Base-by-base conservation (phyloP, 2,888 invertebrate genomes). In the Slavum lentiscoides region DNA sequence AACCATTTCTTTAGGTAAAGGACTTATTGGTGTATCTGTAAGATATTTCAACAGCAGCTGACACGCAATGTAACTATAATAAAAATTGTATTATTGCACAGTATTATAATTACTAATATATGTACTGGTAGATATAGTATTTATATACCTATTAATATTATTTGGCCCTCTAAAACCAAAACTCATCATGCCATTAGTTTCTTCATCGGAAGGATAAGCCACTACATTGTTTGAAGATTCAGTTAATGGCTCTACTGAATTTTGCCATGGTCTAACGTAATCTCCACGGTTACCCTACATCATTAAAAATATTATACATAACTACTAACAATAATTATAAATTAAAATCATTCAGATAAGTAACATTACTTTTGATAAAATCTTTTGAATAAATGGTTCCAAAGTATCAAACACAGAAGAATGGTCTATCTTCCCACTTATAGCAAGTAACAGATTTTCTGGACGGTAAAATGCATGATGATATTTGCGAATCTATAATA, bases 381-480 rank as follows among this genome's bases (percentile, higher is more conserved):
- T 85, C 84, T 94, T 94, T 84, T 92, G 89, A 86, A 96, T 95
- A 0, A 95, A 88, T 6, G 90, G 89, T 75, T 90, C 88, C 81
- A 97, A 86, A 6, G 91, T 91, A 84, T 89, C 88, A 85, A 96
- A 94, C 4, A 96, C 91, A 85, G 93, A 91, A n/a, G 64, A 55
- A 72, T 80, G 80, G 19, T 72, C 17, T 30, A 80, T 23, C 30
- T 80, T 80, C 43, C 96, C 96, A 19, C 93, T 92, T 74, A 96
- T 91, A 76, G 96, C 92, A 5, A 96, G 88, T 82, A 93, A 92
- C 82, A 96, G 87, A 86, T 97, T 97, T 87, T 95, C 94, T 2
- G 96, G 92, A 37, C 95, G 89, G 87, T 97, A 97, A 87, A 94
- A 96, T 83, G 92, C 90, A 84, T 92, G 91, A 86, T 97, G 96